Conservation (phyloP, 2,797 vertebrate genomes). For the Ceryle rudis region DNA sequence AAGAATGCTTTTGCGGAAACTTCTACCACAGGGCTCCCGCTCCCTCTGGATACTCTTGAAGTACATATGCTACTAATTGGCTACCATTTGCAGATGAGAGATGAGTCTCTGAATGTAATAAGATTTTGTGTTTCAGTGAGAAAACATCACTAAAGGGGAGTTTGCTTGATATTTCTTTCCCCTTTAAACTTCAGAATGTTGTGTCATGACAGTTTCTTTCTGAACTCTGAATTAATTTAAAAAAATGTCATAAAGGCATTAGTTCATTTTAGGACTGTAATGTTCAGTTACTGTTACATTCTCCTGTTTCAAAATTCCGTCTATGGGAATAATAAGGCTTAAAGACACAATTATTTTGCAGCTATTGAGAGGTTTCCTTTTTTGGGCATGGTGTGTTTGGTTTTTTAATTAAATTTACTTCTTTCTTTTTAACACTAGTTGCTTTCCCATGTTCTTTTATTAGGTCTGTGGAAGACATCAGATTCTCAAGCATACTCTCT, state of each 20-base stretch:
- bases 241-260: not conserved
- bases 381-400: not conserved
- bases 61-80: fast-evolving
- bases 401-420: not conserved
- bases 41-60: not conserved
- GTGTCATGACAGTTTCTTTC: not conserved
- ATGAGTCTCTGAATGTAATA: not conserved
- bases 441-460: constrained; percentile 26
- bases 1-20: not conserved
- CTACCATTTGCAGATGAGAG: not conserved
- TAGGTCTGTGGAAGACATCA: constrained; percentile 35
- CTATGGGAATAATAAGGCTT: not conserved
- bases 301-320: not conserved
- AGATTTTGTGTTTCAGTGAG: not conserved
- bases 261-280: not conserved
- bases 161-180: not conserved
- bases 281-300: not conserved
- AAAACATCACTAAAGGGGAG: not conserved
- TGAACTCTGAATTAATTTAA: not conserved
- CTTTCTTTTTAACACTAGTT: not conserved
- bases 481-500: not conserved
- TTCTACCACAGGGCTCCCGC: fast-evolving
- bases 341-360: not conserved
- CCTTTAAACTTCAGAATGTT: not conserved
- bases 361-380: not conserved